These are phyloP conservation scores for Nemurella pictetii DNA, from an alignment of 2,888 invertebrate genomes.

Conservation along the genomic window DNA sequence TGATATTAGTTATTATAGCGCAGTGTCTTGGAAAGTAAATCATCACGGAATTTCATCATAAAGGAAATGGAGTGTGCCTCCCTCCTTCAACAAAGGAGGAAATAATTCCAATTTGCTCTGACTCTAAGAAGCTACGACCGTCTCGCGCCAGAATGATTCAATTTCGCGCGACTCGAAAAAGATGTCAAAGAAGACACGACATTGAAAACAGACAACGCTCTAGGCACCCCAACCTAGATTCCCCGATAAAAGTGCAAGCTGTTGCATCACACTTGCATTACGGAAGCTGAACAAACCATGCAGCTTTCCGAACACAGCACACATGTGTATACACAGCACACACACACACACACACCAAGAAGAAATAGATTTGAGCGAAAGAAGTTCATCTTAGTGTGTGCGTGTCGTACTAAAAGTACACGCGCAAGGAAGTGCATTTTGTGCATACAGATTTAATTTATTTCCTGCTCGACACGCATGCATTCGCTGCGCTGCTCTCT, in stretches of 20 bases:
- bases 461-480: neutral
- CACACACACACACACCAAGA: neutral
- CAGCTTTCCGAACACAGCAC: conserved; percentile 1
- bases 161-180: no score
- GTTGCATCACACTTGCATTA: neutral
- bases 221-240: no score
- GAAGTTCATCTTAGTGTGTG: neutral
- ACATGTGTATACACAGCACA: conserved; percentile 3
- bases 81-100: no score
- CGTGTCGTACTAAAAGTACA: neutral
- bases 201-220: no score
- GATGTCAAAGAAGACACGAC: no score
- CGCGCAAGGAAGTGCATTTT: neutral
- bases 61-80: no score
- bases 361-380: neutral
- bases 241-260: neutral
- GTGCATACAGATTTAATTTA: neutral
- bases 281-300: neutral
- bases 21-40: no score
- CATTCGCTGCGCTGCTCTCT: neutral
- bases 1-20: no score
- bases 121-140: no score
- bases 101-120: no score
- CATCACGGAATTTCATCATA: no score
- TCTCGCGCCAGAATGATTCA: no score